These are phyloP conservation scores for Lasiurus cinereus DNA, from an alignment of 2,113 vertebrate genomes.

Conservation along the genomic window DNA sequence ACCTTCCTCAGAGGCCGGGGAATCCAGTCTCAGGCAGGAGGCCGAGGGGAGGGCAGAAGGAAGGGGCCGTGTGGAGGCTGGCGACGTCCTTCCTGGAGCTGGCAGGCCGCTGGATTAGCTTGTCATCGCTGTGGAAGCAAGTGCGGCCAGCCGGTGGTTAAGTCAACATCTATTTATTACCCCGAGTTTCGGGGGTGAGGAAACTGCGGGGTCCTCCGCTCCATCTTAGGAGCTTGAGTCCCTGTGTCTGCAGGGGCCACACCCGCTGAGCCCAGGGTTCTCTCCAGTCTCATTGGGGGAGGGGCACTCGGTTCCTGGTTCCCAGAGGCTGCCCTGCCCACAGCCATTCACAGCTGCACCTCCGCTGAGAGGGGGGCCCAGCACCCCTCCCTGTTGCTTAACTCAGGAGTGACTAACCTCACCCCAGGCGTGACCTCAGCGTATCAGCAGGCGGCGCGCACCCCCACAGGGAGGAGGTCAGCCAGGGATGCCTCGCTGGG, in stretches of 20 bases:
- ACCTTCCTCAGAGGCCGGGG: conserved; percentile 33
- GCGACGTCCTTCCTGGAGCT: not conserved
- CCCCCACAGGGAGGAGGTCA: too few species aligned
- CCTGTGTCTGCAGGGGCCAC: not conserved
- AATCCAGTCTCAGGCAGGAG: not conserved
- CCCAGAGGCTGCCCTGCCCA: not conserved
- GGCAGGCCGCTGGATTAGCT: not conserved
- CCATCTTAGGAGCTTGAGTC: not conserved
- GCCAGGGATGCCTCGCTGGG: too few species aligned
- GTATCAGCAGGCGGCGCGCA: too few species aligned
- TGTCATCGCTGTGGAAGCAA: not conserved
- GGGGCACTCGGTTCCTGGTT: not conserved
- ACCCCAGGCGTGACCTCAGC: too few species aligned
- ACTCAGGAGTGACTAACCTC: too few species aligned
- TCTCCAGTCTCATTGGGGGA: not conserved
- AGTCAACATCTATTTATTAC: not conserved
- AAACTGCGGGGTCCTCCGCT: not conserved
- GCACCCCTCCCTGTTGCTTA: not conserved
- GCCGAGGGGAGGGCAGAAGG: not conserved
- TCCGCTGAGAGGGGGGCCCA: too few species aligned
- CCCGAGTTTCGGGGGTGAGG: not conserved
- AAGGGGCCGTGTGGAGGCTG: not conserved
- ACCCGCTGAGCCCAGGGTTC: not conserved
- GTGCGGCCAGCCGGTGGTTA: not conserved
- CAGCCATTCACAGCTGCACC: not conserved